A percentile compares a stretch with the other conserved stretches of the same genome.
phyloP scores from a whole-genome alignment of 2,113 vertebrate species.

The Rhizomys pruinosus region DNA sequence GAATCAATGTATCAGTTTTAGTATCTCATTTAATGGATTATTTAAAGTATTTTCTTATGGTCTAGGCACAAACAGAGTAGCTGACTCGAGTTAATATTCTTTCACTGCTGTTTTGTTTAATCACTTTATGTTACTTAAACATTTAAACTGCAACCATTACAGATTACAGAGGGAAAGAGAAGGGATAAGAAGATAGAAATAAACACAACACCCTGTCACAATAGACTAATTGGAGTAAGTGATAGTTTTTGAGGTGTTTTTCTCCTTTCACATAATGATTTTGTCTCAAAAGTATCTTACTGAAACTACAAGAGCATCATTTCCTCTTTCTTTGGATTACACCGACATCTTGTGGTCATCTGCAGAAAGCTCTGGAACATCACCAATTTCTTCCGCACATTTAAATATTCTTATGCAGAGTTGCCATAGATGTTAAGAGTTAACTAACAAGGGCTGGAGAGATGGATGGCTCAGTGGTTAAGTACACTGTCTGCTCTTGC shows the following conservation, averaged over 20 bases:
- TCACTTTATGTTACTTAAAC: neutral
- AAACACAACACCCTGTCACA: neutral
- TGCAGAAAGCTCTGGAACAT: neutral
- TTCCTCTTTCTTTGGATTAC: slow-evolving; percentile 18
- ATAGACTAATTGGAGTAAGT: neutral
- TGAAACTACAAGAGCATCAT: neutral
- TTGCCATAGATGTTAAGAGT: neutral
- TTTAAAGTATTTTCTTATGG: neutral
- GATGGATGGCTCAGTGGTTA: too few relatives aligned
- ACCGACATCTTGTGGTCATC: slow-evolving; percentile 63
- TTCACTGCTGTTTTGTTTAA: neutral
- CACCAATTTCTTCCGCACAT: neutral
- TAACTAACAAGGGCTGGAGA: neutral
- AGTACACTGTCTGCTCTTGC: too few relatives aligned
- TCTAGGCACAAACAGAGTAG: neutral
- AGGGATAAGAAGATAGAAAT: neutral
- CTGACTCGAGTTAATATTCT: neutral
- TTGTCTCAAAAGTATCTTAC: slow-evolving; percentile 15
- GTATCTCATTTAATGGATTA: neutral
- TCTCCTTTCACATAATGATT: neutral
- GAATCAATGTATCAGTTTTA: neutral
- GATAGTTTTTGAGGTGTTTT: neutral
- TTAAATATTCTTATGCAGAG: neutral
- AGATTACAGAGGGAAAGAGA: neutral
- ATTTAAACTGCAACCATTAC: neutral